phyloP scores from a whole-genome alignment of 2,888 invertebrate species.

The Cosmia trapezina region DNA sequence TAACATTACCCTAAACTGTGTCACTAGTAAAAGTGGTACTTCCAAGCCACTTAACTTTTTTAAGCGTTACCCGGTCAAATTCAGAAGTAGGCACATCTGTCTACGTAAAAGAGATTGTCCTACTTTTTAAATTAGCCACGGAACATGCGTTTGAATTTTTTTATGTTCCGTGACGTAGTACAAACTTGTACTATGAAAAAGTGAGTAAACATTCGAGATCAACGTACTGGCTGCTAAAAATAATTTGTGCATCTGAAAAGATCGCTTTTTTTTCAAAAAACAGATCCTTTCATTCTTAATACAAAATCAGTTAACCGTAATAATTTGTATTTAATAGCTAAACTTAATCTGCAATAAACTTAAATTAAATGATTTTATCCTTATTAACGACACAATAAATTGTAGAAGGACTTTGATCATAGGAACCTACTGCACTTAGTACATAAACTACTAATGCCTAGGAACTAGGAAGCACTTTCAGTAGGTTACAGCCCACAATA shows the following conservation, averaged over 20 bases:
- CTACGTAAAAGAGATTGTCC: conserved; percentile 14
- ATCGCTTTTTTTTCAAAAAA: neutral
- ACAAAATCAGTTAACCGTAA: no score
- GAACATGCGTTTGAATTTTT: conserved; percentile 26
- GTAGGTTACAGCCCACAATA: conserved; percentile 57
- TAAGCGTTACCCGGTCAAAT: conserved; percentile 45
- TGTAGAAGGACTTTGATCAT: conserved; percentile 4
- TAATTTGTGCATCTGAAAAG: conserved; percentile 42
- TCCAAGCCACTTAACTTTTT: conserved; percentile 53
- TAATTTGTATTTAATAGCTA: no score
- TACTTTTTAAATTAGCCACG: conserved; percentile 45
- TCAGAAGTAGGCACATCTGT: conserved; percentile 16
- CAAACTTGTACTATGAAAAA: conserved; percentile 44
- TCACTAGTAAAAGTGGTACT: conserved; percentile 56
- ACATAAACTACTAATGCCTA: conserved; percentile 38
- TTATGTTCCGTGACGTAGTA: conserved; percentile 44
- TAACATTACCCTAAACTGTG: conserved; percentile 44
- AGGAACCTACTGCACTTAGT: neutral
- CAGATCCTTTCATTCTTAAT: no score
- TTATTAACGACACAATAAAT: conserved; percentile 6
- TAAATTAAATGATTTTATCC: neutral
- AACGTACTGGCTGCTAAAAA: conserved; percentile 41
- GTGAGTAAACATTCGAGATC: conserved; percentile 23
- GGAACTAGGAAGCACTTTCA: conserved; percentile 67
- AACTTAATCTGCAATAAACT: neutral